These are phyloP conservation scores for Micrasema longulum DNA, from an alignment of 1,140 invertebrate genomes.

Conservation along the genomic window DNA sequence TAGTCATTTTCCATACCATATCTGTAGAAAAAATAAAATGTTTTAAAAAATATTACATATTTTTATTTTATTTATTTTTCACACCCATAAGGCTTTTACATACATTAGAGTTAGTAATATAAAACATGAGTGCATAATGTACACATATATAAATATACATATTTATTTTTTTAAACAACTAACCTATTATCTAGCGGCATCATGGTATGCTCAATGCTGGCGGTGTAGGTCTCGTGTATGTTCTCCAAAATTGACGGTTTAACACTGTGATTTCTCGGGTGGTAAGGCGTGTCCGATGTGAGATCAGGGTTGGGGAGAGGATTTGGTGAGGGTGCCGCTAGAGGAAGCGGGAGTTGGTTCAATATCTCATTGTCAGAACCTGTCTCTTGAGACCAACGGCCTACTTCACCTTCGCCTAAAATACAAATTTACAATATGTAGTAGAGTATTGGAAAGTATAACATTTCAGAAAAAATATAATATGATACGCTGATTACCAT, in stretches of 20 bases:
- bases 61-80: too few species aligned
- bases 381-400: slow-evolving; percentile 82
- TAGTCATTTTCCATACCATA: slow-evolving; percentile 64
- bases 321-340: slow-evolving; percentile 76
- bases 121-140: too few species aligned
- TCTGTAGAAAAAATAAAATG: slow-evolving; percentile 55
- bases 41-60: too few species aligned
- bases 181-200: slow-evolving; percentile 66
- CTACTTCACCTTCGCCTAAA: slow-evolving; percentile 69
- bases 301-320: slow-evolving; percentile 80
- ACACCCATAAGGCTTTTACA: too few species aligned
- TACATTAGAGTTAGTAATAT: too few species aligned
- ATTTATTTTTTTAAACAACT: background rate
- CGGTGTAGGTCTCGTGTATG: slow-evolving; percentile 67
- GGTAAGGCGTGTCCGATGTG: slow-evolving; percentile 72
- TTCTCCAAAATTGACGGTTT: slow-evolving; percentile 71
- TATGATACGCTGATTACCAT: slow-evolving; percentile 3
- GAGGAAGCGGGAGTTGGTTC: slow-evolving; percentile 65
- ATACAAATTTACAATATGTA: slow-evolving; percentile 47
- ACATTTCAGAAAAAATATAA: too few species aligned
- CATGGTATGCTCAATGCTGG: slow-evolving; percentile 64
- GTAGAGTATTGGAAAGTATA: background rate
- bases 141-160: too few species aligned
- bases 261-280: slow-evolving; percentile 66
- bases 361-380: slow-evolving; percentile 79